Conservation (phyloP, 2,797 vertebrate species). For the Cynodonichthys magdalenae region DNA sequence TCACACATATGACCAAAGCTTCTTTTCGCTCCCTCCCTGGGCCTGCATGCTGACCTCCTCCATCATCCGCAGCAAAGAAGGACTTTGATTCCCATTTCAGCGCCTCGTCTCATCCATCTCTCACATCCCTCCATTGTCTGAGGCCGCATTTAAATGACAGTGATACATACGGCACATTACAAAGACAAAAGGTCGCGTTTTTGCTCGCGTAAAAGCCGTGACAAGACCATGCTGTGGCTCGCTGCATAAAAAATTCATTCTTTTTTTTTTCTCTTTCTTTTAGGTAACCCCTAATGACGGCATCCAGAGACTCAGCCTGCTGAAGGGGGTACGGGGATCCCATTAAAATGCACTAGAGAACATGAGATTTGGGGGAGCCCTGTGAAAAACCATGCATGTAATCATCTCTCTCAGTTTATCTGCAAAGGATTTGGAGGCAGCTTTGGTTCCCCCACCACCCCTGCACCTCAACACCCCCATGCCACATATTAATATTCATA, state of each 20-base stretch:
- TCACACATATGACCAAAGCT: slow-evolving; percentile 36
- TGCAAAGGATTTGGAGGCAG: slow-evolving; percentile 77
- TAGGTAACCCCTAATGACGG: slow-evolving; percentile 22
- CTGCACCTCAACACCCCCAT: slow-evolving; percentile 52
- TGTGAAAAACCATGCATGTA: slow-evolving; percentile 83
- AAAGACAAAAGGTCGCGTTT: slow-evolving; percentile 70
- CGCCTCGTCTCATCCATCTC: slow-evolving; percentile 70
- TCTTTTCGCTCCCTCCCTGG: slow-evolving; percentile 22
- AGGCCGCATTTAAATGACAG: slow-evolving; percentile 67
- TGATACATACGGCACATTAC: slow-evolving; percentile 68
- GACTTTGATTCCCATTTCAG: slow-evolving; percentile 70
- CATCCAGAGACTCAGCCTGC: slow-evolving; percentile 55
- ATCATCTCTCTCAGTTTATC: slow-evolving; percentile 82
- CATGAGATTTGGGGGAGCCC: slow-evolving; percentile 81
- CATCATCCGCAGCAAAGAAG: slow-evolving; percentile 63
- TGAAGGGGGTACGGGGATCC: slow-evolving; percentile 67
- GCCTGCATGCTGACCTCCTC: slow-evolving; percentile 53
- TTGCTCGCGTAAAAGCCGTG: slow-evolving; percentile 46
- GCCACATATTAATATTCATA: slow-evolving; percentile 79
- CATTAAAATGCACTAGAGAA: slow-evolving; percentile 84
- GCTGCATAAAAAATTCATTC: slow-evolving; percentile 50
- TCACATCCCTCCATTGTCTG: slow-evolving; percentile 60
- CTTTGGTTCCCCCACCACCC: slow-evolving; percentile 59
- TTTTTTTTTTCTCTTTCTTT: slow-evolving; percentile 25
- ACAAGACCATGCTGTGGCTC: slow-evolving; percentile 40